These are phyloP conservation scores for Sitta europaea DNA, from an alignment of 2,113 vertebrate species.

Conservation along the genomic window DNA sequence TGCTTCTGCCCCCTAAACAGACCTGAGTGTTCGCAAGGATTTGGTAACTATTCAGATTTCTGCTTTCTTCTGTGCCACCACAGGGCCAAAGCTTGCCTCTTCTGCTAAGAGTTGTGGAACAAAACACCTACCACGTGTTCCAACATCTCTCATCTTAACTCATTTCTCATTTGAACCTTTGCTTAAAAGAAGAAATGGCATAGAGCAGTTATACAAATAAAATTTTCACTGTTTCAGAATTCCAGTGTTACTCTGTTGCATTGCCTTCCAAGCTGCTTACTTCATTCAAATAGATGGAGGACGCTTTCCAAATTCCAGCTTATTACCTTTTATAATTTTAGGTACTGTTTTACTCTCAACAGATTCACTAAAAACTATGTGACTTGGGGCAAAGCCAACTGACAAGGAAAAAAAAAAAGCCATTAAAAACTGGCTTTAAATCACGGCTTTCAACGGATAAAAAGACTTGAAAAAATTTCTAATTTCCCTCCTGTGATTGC, in stretches of 20 bases:
- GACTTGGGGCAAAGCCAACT: slow-evolving; percentile 55
- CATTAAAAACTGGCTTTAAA: slow-evolving; percentile 50
- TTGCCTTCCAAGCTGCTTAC: not conserved
- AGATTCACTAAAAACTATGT: slow-evolving; percentile 41
- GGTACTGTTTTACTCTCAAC: slow-evolving; percentile 51
- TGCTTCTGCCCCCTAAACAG: not conserved
- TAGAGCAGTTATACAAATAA: not conserved
- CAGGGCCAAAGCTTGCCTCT: not conserved
- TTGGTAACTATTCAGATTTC: not conserved
- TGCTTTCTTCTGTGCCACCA: not conserved
- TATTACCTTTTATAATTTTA: slow-evolving; percentile 52
- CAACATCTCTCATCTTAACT: not conserved
- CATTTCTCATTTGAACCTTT: not conserved
- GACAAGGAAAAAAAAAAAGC: not conserved
- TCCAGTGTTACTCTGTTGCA: not conserved
- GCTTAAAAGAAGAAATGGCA: not conserved
- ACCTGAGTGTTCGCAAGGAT: not conserved
- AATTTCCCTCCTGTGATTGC: not conserved
- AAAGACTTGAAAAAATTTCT: not conserved
- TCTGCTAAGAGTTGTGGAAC: not conserved
- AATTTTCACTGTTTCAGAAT: not conserved
- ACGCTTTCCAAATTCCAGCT: slow-evolving; percentile 32
- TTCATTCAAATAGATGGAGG: slow-evolving; percentile 19
- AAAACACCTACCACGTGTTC: not conserved
- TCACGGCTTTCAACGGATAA: not conserved